Evolutionary conservation across 2,797 vertebrate genomes (phyloP).

Genomic region (Myotis myotis): DNA sequence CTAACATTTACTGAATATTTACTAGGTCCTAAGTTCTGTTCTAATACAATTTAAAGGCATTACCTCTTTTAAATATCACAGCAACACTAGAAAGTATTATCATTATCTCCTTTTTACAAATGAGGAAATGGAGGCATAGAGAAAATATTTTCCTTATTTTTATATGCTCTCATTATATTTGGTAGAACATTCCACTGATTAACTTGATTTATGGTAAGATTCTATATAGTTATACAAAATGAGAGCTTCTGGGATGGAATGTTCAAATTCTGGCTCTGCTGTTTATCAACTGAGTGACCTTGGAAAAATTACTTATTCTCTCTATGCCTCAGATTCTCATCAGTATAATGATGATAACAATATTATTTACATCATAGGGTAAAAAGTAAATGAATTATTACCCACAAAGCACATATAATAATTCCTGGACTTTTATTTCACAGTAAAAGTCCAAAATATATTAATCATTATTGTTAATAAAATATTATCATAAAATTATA

Average conservation of each 20-base stretch:
- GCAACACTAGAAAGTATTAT: not conserved
- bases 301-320: not conserved
- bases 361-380: not conserved
- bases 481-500: slow-evolving; percentile 1
- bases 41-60: not conserved
- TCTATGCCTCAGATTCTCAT: not conserved
- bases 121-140: not conserved
- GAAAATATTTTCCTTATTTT: not conserved
- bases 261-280: not conserved
- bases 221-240: not conserved
- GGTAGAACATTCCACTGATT: not conserved
- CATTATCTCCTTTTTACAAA: not conserved
- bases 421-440: not conserved
- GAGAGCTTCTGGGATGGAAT: not conserved
- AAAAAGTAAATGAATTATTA: not conserved
- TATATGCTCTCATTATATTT: not conserved
- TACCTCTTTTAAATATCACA: not conserved
- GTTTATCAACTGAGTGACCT: not conserved
- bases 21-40: not conserved
- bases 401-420: not conserved
- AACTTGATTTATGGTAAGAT: not conserved
- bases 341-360: not conserved
- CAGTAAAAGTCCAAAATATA: not conserved
- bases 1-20: not conserved
- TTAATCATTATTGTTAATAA: not conserved